Evolutionary conservation across 1,140 invertebrate genomes (phyloP).

Genomic region (Pogonomyrmex barbatus): DNA sequence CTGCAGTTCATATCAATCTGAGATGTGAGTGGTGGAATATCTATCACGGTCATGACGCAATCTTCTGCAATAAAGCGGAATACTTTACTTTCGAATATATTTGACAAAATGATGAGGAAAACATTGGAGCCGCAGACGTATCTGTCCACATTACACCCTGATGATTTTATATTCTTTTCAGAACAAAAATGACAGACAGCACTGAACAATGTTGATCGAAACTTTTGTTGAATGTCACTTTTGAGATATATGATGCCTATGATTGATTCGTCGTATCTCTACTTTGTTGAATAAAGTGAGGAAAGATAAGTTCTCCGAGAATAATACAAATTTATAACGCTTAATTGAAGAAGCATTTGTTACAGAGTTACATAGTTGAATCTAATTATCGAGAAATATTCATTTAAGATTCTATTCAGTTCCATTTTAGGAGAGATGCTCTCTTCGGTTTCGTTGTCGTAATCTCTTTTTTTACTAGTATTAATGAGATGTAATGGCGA

Average conservation of each 20-base stretch:
- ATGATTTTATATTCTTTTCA: slow-evolving; percentile 82
- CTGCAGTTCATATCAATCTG: background rate
- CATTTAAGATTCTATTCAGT: slow-evolving; percentile 73
- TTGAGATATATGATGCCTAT: too few species aligned
- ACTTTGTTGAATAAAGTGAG: slow-evolving; percentile 69
- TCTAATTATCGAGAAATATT: slow-evolving; percentile 71
- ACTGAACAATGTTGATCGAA: slow-evolving; percentile 82
- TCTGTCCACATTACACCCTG: slow-evolving; percentile 81
- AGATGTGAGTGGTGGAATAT: slow-evolving; percentile 37
- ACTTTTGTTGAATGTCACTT: too few species aligned
- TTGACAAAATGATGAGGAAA: slow-evolving; percentile 46
- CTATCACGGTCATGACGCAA: slow-evolving; percentile 61
- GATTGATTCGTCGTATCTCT: slow-evolving; percentile 83
- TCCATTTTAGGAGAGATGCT: slow-evolving; percentile 79
- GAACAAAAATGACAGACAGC: slow-evolving; percentile 45
- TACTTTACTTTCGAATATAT: slow-evolving; percentile 47
- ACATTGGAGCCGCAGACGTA: slow-evolving; percentile 66
- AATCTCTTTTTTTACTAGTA: slow-evolving; percentile 77
- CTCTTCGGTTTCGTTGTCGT: too few species aligned
- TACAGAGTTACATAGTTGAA: too few species aligned
- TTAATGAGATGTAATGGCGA: too few species aligned
- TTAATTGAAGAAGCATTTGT: slow-evolving; percentile 64
- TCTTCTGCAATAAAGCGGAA: slow-evolving; percentile 71
- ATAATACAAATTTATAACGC: too few species aligned
- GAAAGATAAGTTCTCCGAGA: slow-evolving; percentile 65